A percentile compares a stretch with the other conserved stretches of the same genome.
These are phyloP conservation scores for Xenotilapia caudafasciata DNA, from an alignment of 2,113 vertebrate species.

Conservation along the genomic window DNA sequence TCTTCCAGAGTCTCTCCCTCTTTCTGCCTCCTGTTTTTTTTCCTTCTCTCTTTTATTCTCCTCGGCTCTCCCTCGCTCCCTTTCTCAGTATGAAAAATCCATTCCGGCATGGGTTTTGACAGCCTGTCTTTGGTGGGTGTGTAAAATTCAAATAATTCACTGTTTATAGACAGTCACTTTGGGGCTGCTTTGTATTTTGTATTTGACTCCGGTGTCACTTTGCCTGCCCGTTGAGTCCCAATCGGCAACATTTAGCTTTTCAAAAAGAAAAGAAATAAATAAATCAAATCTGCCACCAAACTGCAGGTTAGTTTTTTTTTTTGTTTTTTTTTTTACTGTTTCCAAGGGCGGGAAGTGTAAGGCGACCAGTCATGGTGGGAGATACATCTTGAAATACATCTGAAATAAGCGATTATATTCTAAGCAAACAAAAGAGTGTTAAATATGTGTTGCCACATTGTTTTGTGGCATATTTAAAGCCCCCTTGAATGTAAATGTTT, in stretches of 20 bases:
- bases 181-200: constrained; percentile 19
- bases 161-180: constrained; percentile 28
- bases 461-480: not conserved
- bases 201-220: constrained; percentile 31
- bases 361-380: not conserved
- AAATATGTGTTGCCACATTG: not conserved
- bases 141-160: constrained; percentile 48
- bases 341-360: not conserved
- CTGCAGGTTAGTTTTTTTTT: not conserved
- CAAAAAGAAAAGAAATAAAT: not conserved
- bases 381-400: not conserved
- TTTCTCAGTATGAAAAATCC: constrained; percentile 43
- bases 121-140: constrained; percentile 51
- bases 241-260: not conserved
- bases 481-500: not conserved
- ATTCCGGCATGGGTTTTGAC: constrained; percentile 39
- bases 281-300: not conserved
- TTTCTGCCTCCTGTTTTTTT: not conserved
- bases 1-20: not conserved
- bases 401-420: not conserved
- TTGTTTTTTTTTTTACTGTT: not conserved
- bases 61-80: not conserved
- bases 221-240: constrained; percentile 5
- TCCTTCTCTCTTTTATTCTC: not conserved
- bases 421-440: not conserved